Evolutionary conservation across 2,113 vertebrate genomes (phyloP).

Genomic region (Myanophis thanlyinensis): DNA sequence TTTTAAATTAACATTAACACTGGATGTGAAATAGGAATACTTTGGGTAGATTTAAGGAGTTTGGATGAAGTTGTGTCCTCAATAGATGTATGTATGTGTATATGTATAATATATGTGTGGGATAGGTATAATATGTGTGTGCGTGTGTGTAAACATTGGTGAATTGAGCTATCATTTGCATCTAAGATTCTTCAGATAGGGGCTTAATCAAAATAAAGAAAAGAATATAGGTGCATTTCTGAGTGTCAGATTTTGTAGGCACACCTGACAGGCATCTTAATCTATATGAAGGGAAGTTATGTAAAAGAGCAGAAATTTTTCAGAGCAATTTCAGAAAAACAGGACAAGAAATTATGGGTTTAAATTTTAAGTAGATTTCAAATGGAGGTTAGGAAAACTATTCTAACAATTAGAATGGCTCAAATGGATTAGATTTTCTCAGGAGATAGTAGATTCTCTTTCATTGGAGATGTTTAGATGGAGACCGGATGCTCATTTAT

Average conservation of each 20-base stretch:
- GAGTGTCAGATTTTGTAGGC: neutral
- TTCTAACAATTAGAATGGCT: neutral
- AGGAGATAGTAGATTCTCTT: neutral
- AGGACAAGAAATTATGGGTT: neutral
- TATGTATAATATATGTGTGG: neutral
- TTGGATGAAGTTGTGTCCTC: neutral
- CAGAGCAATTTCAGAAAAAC: neutral
- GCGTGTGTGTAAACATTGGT: neutral
- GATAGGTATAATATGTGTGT: neutral
- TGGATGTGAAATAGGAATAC: neutral
- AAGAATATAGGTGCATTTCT: neutral
- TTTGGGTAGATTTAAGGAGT: conserved; percentile 12
- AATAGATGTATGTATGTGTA: neutral
- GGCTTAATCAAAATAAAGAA: neutral
- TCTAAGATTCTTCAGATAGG: neutral
- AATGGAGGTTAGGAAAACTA: neutral
- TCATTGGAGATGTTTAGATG: neutral
- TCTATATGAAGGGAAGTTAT: neutral
- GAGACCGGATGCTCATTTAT: neutral
- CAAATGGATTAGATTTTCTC: neutral
- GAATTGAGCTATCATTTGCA: neutral
- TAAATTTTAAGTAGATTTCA: neutral
- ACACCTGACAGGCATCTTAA: neutral
- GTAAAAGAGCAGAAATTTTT: neutral
- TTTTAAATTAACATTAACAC: conserved; percentile 36